phyloP scores from a whole-genome alignment of 2,113 vertebrate species.

The Leiothrix lutea region DNA sequence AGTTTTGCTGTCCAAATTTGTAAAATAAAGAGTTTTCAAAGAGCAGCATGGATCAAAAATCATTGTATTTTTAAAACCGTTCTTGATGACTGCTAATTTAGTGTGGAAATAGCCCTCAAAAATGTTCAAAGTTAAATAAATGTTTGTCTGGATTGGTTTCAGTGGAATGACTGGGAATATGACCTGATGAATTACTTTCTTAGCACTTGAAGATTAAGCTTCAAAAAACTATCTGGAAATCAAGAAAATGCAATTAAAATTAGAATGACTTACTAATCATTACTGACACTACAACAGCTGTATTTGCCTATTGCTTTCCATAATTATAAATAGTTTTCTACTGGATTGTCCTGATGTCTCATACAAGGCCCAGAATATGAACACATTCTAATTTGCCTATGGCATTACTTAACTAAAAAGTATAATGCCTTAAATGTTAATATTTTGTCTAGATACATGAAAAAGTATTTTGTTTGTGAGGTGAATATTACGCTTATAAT shows the following conservation, averaged over 20 bases:
- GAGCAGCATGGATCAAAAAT: neutral
- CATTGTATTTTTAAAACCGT: neutral
- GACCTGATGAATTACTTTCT: neutral
- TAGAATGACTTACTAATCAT: neutral
- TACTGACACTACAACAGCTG: neutral
- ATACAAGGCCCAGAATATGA: neutral
- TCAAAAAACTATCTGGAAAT: neutral
- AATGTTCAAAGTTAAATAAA: neutral
- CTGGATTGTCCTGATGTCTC: neutral
- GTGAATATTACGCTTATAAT: neutral
- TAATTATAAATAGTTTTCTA: neutral
- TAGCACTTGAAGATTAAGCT: neutral
- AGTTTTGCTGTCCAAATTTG: neutral
- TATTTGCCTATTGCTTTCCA: neutral
- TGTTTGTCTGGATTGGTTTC: neutral
- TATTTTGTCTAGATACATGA: neutral
- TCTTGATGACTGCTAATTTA: neutral
- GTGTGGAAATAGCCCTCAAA: neutral
- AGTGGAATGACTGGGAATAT: neutral
- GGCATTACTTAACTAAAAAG: neutral
- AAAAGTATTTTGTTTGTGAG: neutral
- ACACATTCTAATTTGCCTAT: neutral
- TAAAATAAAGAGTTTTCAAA: neutral
- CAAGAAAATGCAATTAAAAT: neutral
- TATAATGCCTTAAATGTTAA: neutral